Conservation (phyloP, 2,797 vertebrate species). For the Myotis findleyi region DNA sequence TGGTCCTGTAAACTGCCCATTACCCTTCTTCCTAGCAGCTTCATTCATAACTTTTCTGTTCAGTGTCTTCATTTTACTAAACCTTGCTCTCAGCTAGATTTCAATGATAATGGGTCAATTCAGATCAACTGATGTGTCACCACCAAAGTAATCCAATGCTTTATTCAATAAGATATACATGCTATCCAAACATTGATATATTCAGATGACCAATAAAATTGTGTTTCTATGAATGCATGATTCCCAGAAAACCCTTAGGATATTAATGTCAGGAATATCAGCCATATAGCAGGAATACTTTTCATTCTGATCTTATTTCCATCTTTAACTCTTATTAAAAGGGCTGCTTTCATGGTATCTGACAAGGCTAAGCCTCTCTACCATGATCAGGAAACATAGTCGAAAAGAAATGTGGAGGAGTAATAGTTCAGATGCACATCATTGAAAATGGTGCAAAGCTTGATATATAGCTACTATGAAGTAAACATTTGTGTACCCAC, state of each 20-base stretch:
- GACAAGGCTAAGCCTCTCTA: neutral
- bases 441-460: slow-evolving; percentile 29
- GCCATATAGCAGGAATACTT: neutral
- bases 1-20: neutral
- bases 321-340: slow-evolving; percentile 29
- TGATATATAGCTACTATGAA: neutral
- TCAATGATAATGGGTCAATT: slow-evolving; percentile 27
- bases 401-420: neutral
- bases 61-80: neutral
- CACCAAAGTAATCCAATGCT: neutral
- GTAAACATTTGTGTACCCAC: neutral
- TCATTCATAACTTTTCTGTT: slow-evolving; percentile 38
- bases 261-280: neutral
- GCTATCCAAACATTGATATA: neutral
- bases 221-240: neutral
- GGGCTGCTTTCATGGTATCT: neutral
- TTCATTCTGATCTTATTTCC: slow-evolving; percentile 42
- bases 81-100: neutral
- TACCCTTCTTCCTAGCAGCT: neutral
- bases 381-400: neutral
- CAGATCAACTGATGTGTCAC: neutral
- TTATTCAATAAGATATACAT: slow-evolving; percentile 7
- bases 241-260: slow-evolving; percentile 1
- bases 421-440: neutral
- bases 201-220: slow-evolving; percentile 26